Evolutionary conservation across 2,113 vertebrate genomes (phyloP).

Genomic region (Larimichthys crocea): DNA sequence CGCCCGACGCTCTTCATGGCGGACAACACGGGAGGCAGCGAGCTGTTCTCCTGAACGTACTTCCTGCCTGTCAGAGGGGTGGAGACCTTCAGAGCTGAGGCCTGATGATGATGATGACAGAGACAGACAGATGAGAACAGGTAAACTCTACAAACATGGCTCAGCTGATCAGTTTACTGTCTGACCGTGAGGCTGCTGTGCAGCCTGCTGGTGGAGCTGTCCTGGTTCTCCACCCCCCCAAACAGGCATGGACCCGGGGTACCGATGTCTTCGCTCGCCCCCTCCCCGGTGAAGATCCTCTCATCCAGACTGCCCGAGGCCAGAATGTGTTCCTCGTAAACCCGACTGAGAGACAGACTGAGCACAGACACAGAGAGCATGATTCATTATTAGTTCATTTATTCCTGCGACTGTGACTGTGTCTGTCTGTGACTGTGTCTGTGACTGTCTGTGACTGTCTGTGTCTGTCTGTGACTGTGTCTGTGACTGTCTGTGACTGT

Average conservation of each 20-base stretch:
- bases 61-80: constrained; percentile 90
- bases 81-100: constrained; percentile 85
- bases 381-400: no score
- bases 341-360: constrained; percentile 92
- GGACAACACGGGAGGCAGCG: constrained; percentile 86
- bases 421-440: no score
- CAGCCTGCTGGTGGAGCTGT: constrained; percentile 59
- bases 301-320: constrained; percentile 93
- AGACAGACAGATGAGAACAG: no score
- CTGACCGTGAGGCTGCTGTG: constrained; percentile 71
- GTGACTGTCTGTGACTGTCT: no score
- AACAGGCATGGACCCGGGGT: constrained; percentile 86
- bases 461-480: no score
- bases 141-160: no score
- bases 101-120: constrained; percentile 78
- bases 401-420: no score
- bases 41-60: constrained; percentile 86
- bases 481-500: no score
- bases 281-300: constrained; percentile 93
- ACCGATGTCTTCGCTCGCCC: constrained; percentile 91
- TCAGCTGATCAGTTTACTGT: neutral
- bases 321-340: constrained; percentile 93
- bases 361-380: neutral
- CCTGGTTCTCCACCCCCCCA: constrained; percentile 83
- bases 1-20: constrained; percentile 90